Evolutionary conservation across 2,888 invertebrate genomes (phyloP).

Genomic region (Folsomia candida): DNA sequence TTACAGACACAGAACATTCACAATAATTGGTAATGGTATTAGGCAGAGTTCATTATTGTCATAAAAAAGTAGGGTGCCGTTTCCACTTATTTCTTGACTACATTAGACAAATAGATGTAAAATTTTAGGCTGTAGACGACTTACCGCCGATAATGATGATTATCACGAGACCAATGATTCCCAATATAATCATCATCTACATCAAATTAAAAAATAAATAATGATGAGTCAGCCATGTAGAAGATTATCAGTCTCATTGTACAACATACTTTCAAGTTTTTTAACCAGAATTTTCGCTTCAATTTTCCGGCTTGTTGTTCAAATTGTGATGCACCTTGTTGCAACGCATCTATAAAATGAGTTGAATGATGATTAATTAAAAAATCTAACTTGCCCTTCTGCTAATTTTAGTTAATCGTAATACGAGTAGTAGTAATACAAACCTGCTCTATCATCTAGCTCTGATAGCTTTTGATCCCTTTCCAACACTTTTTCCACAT

Average conservation of each 20-base stretch:
- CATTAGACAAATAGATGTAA: no score
- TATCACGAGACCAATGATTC: slow-evolving; percentile 54
- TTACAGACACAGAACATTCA: no score
- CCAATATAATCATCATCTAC: slow-evolving; percentile 56
- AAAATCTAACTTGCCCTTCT: neutral
- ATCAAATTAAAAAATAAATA: neutral
- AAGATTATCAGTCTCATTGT: neutral
- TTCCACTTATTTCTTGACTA: no score
- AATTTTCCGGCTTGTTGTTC: slow-evolving; percentile 95
- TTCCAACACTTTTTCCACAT: slow-evolving; percentile 93
- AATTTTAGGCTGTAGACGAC: no score
- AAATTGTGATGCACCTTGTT: slow-evolving; percentile 92
- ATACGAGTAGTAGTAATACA: neutral
- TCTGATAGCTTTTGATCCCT: slow-evolving; percentile 93
- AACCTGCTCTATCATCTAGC: slow-evolving; percentile 83
- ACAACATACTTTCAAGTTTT: slow-evolving; percentile 81
- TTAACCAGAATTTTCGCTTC: slow-evolving; percentile 96
- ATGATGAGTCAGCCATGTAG: neutral
- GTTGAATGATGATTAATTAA: neutral
- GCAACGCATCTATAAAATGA: slow-evolving; percentile 75
- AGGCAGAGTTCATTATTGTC: no score
- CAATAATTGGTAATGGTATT: no score
- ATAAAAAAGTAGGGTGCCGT: no score
- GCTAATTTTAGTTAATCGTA: neutral
- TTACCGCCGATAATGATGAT: slow-evolving; percentile 56